Conservation (phyloP, 2,888 invertebrate species). For the Macaria notata region DNA sequence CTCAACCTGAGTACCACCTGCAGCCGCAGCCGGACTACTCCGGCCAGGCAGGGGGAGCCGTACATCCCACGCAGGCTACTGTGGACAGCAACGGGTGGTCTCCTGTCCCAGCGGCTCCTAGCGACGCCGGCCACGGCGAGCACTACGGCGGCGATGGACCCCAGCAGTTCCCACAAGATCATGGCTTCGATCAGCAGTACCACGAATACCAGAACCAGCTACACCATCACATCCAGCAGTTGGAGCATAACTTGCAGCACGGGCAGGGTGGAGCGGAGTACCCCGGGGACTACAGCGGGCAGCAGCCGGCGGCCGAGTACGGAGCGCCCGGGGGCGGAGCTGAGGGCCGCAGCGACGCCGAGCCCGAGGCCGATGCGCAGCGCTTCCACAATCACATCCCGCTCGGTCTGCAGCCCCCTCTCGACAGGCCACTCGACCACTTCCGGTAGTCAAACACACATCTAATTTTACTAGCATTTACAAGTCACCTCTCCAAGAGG, state of each 20-base stretch:
- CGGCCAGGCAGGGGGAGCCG: not conserved
- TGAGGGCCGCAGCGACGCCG: constrained; percentile 64
- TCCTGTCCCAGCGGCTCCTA: constrained; percentile 59
- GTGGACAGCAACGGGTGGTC: constrained; percentile 73
- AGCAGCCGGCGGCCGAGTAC: constrained; percentile 53
- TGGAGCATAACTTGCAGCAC: constrained; percentile 47
- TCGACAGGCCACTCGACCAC: constrained; percentile 71
- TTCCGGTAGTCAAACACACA: constrained; percentile 54
- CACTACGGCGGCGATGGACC: constrained; percentile 49
- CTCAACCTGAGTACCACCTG: constrained; percentile 18
- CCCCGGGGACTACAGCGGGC: constrained; percentile 36
- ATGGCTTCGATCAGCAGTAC: constrained; percentile 61
- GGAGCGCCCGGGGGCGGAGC: constrained; percentile 58
- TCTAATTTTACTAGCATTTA: constrained; percentile 14
- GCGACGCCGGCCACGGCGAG: constrained; percentile 45
- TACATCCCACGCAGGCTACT: constrained; percentile 46
- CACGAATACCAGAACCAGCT: constrained; percentile 64
- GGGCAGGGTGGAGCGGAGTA: constrained; percentile 37
- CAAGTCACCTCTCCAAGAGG: constrained; percentile 37
- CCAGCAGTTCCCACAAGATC: constrained; percentile 63
- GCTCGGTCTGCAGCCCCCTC: constrained; percentile 68
- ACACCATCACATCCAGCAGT: constrained; percentile 67
- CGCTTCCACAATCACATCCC: constrained; percentile 74
- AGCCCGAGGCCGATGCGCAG: constrained; percentile 41
- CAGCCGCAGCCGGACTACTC: constrained; percentile 7